Conservation (phyloP, 2,113 vertebrate genomes). For the Trachemys scripta region DNA sequence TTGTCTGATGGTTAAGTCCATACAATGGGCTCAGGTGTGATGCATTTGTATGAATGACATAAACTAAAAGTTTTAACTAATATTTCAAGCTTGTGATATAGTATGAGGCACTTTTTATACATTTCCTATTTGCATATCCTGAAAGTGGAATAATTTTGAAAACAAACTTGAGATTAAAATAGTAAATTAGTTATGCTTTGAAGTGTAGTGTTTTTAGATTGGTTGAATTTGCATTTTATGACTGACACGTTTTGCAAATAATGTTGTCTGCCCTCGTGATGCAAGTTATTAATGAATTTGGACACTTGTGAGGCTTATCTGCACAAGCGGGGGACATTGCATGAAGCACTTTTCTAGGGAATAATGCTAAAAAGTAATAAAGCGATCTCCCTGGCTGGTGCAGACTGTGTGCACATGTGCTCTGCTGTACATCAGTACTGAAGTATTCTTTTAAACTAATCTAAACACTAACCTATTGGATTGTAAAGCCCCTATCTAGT, state of each 20-base stretch:
- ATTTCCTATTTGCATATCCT: background rate
- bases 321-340: background rate
- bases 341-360: background rate
- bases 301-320: background rate
- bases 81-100: background rate
- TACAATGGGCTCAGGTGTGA: background rate
- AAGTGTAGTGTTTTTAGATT: background rate
- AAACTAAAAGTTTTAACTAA: background rate
- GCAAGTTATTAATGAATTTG: background rate
- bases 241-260: background rate
- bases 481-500: background rate
- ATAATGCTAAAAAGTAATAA: background rate
- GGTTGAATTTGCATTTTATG: background rate
- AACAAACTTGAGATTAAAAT: background rate
- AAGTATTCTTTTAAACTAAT: background rate
- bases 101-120: background rate
- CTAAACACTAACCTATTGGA: background rate
- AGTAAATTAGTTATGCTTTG: background rate
- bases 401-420: background rate
- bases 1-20: background rate
- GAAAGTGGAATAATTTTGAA: background rate
- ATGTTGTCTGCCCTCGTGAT: background rate
- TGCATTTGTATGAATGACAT: background rate
- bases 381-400: background rate
- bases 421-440: background rate